Conservation (phyloP, 2,888 invertebrate genomes). For the Prenolepis imparis region DNA sequence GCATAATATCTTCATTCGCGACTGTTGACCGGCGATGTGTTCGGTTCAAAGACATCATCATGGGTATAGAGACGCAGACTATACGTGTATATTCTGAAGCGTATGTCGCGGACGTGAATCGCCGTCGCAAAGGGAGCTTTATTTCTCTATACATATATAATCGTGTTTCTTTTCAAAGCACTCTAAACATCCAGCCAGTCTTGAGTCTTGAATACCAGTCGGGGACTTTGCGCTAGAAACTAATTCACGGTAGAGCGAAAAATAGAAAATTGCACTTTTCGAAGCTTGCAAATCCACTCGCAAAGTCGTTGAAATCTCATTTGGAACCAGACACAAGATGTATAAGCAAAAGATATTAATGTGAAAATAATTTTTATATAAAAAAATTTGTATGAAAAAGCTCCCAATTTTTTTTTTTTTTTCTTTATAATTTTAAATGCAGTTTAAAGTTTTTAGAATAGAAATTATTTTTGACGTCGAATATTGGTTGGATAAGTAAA, state of each 20-base stretch:
- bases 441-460: background rate
- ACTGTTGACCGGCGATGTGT: slow-evolving; percentile 56
- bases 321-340: background rate
- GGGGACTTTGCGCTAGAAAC: slow-evolving; percentile 44
- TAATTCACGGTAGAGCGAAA: slow-evolving; percentile 28
- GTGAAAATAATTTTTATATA: slow-evolving; percentile 17
- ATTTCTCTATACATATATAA: slow-evolving; percentile 64
- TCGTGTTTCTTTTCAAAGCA: slow-evolving; percentile 56
- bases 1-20: slow-evolving; percentile 22
- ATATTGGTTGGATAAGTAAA: background rate
- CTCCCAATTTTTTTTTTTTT: background rate
- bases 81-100: slow-evolving; percentile 13
- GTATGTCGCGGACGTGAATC: slow-evolving; percentile 47
- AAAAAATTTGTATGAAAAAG: background rate
- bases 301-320: slow-evolving; percentile 1
- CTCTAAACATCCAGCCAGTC: slow-evolving; percentile 45
- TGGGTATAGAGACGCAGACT: slow-evolving; percentile 18
- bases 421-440: background rate
- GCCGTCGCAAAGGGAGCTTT: slow-evolving; percentile 62
- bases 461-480: slow-evolving; percentile 11
- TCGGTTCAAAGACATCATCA: slow-evolving; percentile 62
- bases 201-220: slow-evolving; percentile 44
- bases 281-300: slow-evolving; percentile 2
- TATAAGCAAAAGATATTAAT: slow-evolving; percentile 9
- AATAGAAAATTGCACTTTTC: slow-evolving; percentile 39